Conservation (phyloP, 2,888 invertebrate species). For the Hanleya hanleyi region DNA sequence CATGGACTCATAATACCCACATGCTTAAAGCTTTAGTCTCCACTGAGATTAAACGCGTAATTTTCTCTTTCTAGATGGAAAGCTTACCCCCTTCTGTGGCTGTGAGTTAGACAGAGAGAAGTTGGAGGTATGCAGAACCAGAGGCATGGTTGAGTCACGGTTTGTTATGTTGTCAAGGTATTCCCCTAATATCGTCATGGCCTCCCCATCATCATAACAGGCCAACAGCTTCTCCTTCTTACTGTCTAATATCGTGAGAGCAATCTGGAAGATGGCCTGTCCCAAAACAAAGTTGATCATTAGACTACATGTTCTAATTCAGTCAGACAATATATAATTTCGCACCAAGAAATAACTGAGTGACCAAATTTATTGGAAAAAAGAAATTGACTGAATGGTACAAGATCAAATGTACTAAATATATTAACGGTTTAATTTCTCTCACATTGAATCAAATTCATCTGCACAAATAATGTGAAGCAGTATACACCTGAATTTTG, state of each 20-base stretch:
- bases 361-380: no score
- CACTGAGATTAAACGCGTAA: neutral
- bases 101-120: constrained; percentile 30
- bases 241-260: constrained; percentile 91
- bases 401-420: no score
- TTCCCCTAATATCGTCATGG: constrained; percentile 90
- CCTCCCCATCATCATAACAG: constrained; percentile 96
- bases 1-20: neutral
- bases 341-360: no score
- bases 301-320: no score
- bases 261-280: constrained; percentile 90
- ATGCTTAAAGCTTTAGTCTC: neutral
- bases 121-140: constrained; percentile 51
- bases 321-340: no score
- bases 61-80: neutral
- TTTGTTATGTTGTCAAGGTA: constrained; percentile 80
- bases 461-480: no score
- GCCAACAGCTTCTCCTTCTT: constrained; percentile 88
- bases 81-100: constrained; percentile 4
- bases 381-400: no score
- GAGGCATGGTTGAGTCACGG: constrained; percentile 61
- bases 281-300: neutral
- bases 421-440: no score
- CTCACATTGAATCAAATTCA: no score
- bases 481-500: no score